Evolutionary conservation across 2,113 vertebrate genomes (phyloP), one percentile per base, ranked within the genome.

Genomic region (Turnix velox): DNA sequence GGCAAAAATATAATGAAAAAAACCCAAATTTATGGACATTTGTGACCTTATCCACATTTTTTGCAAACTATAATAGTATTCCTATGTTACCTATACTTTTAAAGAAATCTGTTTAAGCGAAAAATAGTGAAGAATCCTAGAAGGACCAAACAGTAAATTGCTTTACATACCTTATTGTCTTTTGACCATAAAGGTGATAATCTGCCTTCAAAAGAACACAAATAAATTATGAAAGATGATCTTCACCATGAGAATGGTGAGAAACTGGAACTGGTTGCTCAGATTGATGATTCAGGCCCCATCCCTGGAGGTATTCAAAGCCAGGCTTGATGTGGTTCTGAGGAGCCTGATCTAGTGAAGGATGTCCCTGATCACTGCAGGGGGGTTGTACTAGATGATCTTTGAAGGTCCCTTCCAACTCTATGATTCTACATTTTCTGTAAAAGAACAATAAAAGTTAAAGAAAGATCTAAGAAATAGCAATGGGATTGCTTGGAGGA

Each of bases 61-160:
- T 89, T 91, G 33, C 23, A 74, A 93, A 68, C 15, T 69, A 22
- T 88, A 18, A 33, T n/a, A 92, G 72, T 22, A 46, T 86, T 62
- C 69, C 71, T 93, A 58, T 18, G 40, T 92, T 25, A 92, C 7
- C 43, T 89, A 37, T 28, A 84, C 12, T 59, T 77, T 78, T 46
- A 67, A 81, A 94, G 74, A 85, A 84, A 54, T 90, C 46, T 90
- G 27, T n/a, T 91, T 82, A 96, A 95, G 69, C 55, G 96, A 97
- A 96, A 97, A 96, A 52, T 84, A 85, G 84, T 92, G 69, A 95
- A 91, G 48, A 66, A 28, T 76, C 51, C 59, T 88, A 82, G 58
- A 95, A 94, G 63, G 66, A 54, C 18, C 40, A 89, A 84, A 95
- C 3, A 87, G 28, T 61, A 68, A 84, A 40, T 49, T 90, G 39